Evolutionary conservation across 2,797 vertebrate species (phyloP).

Genomic region (Acridotheres tristis): DNA sequence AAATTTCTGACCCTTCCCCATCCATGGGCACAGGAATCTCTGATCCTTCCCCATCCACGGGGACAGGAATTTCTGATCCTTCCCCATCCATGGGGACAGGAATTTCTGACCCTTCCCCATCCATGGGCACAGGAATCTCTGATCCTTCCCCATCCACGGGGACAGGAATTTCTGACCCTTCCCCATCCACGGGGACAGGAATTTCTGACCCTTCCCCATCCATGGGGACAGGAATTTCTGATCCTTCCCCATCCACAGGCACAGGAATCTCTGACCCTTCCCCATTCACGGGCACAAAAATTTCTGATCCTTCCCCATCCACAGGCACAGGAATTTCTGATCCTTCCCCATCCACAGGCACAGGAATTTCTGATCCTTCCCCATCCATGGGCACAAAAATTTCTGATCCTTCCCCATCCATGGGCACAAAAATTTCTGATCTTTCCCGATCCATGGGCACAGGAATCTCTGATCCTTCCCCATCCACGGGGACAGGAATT

Average conservation of each 20-base stretch:
- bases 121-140: background rate
- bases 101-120: background rate
- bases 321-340: no score
- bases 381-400: background rate
- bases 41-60: background rate
- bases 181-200: background rate
- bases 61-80: background rate
- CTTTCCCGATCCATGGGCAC: background rate
- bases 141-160: background rate
- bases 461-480: background rate
- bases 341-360: no score
- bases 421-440: background rate
- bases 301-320: no score
- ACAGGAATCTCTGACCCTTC: background rate
- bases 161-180: background rate
- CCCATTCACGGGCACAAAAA: no score
- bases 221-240: background rate
- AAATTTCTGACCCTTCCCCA: background rate
- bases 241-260: background rate
- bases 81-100: no score
- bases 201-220: background rate
- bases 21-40: fast-evolving
- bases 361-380: background rate
- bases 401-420: no score
- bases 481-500: no score